These are phyloP conservation scores for Osmerus eperlanus DNA, from an alignment of 2,113 vertebrate species.

Conservation along the genomic window DNA sequence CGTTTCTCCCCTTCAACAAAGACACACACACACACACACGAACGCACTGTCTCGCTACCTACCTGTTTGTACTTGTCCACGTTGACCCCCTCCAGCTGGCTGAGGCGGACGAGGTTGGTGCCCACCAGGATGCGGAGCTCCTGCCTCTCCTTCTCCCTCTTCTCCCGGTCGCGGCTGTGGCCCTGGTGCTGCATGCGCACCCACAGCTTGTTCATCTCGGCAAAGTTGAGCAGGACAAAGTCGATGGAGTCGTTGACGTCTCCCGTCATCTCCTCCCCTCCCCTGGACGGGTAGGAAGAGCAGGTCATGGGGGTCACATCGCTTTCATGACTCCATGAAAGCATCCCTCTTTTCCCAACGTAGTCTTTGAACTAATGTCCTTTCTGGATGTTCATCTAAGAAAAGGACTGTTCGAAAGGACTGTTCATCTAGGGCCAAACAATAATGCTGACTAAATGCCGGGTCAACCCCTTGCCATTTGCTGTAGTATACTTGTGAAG, in stretches of 20 bases:
- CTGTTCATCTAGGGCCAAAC: too few species aligned
- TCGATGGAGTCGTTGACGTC: slow-evolving; percentile 97
- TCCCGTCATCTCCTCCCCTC: slow-evolving; percentile 90
- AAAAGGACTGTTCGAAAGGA: too few species aligned
- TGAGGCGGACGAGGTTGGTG: slow-evolving; percentile 95
- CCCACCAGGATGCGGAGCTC: slow-evolving; percentile 95
- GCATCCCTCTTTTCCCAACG: too few species aligned
- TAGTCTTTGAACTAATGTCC: too few species aligned
- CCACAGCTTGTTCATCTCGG: slow-evolving; percentile 99
- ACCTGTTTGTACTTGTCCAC: slow-evolving; percentile 98
- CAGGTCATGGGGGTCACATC: too few species aligned
- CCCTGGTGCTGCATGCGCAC: slow-evolving; percentile 99
- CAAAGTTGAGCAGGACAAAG: slow-evolving; percentile 97
- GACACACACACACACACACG: not conserved
- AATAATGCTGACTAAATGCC: too few species aligned
- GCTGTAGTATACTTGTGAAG: too few species aligned
- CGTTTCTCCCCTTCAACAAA: not conserved
- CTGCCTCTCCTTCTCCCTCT: slow-evolving; percentile 92
- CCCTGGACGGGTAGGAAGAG: slow-evolving; percentile 42
- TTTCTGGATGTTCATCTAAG: too few species aligned
- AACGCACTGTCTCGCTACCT: not conserved
- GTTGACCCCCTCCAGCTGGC: slow-evolving; percentile 95
- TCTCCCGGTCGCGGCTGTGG: slow-evolving; percentile 94
- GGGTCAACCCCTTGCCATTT: too few species aligned
- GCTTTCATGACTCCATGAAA: too few species aligned